Evolutionary conservation across 2,113 vertebrate species (phyloP).

Genomic region (Sciurus niger): DNA sequence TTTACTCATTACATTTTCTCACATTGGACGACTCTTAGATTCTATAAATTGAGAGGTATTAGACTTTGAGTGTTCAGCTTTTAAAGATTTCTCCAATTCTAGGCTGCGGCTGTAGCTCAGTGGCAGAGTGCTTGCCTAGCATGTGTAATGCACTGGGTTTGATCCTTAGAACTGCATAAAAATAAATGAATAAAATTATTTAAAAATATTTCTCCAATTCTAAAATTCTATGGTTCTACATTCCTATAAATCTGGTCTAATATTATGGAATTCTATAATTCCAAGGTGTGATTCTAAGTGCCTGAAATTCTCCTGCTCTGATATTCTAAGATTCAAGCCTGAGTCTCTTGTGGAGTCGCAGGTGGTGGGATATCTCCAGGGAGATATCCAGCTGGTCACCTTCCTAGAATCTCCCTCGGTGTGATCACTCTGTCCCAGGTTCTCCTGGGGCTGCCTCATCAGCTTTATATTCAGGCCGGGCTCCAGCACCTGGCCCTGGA

Average conservation of each 20-base stretch:
- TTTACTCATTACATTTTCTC: neutral
- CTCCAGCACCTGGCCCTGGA: too few relatives aligned
- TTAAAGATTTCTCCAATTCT: neutral
- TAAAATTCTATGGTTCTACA: neutral
- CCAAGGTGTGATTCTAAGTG: neutral
- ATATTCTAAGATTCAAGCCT: neutral
- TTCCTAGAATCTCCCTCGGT: neutral
- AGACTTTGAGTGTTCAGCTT: neutral
- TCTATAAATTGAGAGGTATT: neutral
- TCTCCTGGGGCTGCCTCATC: neutral
- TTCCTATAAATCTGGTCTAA: neutral
- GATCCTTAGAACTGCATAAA: too few relatives aligned
- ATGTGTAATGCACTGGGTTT: too few relatives aligned
- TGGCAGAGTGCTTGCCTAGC: too few relatives aligned
- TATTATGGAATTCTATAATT: neutral
- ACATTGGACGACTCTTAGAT: neutral
- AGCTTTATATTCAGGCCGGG: too few relatives aligned
- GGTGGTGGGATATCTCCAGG: neutral
- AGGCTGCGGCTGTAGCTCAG: too few relatives aligned
- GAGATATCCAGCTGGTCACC: neutral
- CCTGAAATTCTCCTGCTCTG: neutral
- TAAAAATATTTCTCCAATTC: neutral
- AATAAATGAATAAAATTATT: neutral
- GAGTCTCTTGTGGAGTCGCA: neutral
- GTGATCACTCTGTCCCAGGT: neutral